These are phyloP conservation scores for Lasioglossum morio DNA, from an alignment of 2,888 invertebrate genomes.

Conservation along the genomic window DNA sequence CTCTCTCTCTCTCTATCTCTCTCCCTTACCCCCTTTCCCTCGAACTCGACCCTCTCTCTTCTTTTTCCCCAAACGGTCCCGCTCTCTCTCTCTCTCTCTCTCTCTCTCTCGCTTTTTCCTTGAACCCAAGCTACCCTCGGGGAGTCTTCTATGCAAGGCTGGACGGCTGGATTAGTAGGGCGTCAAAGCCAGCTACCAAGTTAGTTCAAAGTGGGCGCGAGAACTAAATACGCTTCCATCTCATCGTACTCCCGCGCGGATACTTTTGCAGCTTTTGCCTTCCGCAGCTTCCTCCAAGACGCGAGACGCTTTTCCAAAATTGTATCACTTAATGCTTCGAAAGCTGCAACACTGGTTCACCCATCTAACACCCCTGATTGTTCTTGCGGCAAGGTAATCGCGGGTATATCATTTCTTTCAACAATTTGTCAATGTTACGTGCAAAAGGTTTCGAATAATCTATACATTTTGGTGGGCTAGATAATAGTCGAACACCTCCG, in stretches of 20 bases:
- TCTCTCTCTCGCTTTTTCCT: constrained; percentile 62
- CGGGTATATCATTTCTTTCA: too few species aligned
- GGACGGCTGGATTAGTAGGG: constrained; percentile 79
- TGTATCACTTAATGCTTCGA: neutral
- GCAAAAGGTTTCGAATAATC: too few species aligned
- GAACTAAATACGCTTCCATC: constrained; percentile 69
- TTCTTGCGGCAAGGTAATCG: neutral
- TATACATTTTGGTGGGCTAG: too few species aligned
- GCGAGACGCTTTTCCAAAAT: neutral
- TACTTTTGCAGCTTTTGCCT: constrained; percentile 41
- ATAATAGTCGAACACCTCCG: too few species aligned
- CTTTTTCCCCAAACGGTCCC: constrained; percentile 47
- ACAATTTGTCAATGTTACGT: too few species aligned
- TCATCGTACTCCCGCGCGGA: constrained; percentile 30
- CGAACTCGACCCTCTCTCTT: constrained; percentile 20
- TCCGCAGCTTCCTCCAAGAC: constrained; percentile 9
- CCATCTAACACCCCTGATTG: neutral
- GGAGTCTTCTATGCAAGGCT: constrained; percentile 69
- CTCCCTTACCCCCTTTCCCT: constrained; percentile 47
- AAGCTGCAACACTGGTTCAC: neutral
- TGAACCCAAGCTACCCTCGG: constrained; percentile 57
- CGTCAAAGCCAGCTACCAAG: constrained; percentile 79
- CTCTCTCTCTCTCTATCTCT: constrained; percentile 22
- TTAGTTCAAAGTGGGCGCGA: constrained; percentile 71
- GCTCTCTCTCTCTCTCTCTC: constrained; percentile 57